A percentile compares a stretch with the other conserved stretches of the same genome.
Conservation (phyloP, 2,797 vertebrate genomes). For the Rachycentron canadum region DNA sequence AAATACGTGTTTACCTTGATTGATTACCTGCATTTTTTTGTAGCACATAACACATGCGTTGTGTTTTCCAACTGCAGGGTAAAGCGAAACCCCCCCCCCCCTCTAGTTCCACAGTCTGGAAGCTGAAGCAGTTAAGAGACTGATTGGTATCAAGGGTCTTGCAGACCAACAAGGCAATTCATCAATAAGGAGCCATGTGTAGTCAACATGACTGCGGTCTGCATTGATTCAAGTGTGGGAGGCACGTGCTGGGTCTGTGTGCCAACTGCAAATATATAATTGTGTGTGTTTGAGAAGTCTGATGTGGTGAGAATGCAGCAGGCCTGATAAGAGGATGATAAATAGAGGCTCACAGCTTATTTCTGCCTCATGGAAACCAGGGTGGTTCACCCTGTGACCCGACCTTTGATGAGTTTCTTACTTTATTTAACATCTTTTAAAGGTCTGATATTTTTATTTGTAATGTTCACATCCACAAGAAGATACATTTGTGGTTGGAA, state of each 20-base stretch:
- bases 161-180: not conserved
- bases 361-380: too few species aligned
- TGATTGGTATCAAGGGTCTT: not conserved
- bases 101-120: not conserved
- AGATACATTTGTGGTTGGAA: too few species aligned
- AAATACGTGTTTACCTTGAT: too few species aligned
- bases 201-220: not conserved
- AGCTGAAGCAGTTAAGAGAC: not conserved
- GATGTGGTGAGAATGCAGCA: not conserved
- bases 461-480: too few species aligned
- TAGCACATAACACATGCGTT: too few species aligned
- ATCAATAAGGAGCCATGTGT: not conserved
- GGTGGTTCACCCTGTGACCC: too few species aligned
- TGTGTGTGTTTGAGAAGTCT: too few species aligned
- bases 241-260: not conserved
- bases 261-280: not conserved
- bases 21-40: too few species aligned
- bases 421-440: too few species aligned
- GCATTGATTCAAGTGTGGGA: not conserved
- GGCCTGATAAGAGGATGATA: not conserved
- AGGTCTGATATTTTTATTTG: too few species aligned
- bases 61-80: not conserved
- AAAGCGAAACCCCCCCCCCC: not conserved
- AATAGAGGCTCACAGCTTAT: too few species aligned
- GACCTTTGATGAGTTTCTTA: too few species aligned